phyloP scores from a whole-genome alignment of 2,113 vertebrate genomes.

The Sialia sialis region DNA sequence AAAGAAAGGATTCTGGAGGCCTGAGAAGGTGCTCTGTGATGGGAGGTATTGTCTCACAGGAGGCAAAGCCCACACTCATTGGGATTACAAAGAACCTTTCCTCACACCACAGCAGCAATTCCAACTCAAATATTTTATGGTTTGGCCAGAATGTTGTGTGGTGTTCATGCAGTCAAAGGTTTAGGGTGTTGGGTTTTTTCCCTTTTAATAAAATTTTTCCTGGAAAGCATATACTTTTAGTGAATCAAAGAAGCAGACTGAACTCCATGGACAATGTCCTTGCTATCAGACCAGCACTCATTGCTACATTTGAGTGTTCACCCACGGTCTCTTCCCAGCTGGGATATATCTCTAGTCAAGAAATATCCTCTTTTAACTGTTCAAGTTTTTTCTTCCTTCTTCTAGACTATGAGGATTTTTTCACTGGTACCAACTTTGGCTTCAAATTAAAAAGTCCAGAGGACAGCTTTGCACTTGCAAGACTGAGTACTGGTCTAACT shows the following conservation, averaged over 20 bases:
- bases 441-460: background rate
- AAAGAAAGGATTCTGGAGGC: background rate
- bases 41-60: background rate
- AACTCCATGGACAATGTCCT: background rate
- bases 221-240: background rate
- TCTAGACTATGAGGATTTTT: background rate
- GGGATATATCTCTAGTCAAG: background rate
- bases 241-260: background rate
- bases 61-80: background rate
- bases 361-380: background rate
- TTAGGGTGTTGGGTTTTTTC: background rate
- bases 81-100: background rate
- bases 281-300: background rate
- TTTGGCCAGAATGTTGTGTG: slow-evolving; percentile 11
- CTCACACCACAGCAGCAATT: background rate
- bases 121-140: background rate
- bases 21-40: background rate
- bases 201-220: background rate
- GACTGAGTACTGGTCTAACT: background rate
- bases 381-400: background rate
- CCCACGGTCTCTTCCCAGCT: background rate
- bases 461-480: background rate
- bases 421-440: background rate
- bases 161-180: background rate
- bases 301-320: accelerated